Conservation (phyloP, 1,140 invertebrate genomes). For the Venustaconcha ellipsiformis region DNA sequence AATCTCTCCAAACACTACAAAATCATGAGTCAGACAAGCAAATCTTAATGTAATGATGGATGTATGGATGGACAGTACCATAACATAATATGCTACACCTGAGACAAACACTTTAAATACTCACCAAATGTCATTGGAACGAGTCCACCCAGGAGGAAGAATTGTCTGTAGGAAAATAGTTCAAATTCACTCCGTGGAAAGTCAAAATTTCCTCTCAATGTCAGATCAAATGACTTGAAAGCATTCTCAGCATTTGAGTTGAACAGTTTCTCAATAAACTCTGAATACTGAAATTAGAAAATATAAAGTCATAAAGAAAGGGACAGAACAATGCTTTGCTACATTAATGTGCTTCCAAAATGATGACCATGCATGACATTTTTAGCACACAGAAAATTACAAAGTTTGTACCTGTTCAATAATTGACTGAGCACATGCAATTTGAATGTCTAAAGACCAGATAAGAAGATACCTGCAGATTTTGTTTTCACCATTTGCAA, state of each 20-base stretch:
- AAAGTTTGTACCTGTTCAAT: too few relatives aligned
- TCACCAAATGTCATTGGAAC: conserved; percentile 44
- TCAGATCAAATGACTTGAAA: conserved; percentile 46
- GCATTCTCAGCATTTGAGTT: conserved; percentile 19
- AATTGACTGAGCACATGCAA: too few relatives aligned
- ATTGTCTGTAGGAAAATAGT: conserved; percentile 31
- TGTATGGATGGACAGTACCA: neutral
- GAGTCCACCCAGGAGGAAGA: conserved; percentile 39
- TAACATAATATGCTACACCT: too few relatives aligned
- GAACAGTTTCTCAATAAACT: conserved; percentile 40
- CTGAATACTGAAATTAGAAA: conserved; percentile 43
- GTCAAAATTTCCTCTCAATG: conserved; percentile 41
- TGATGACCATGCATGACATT: too few relatives aligned
- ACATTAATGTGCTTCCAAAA: too few relatives aligned
- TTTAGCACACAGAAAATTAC: too few relatives aligned
- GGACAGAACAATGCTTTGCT: too few relatives aligned
- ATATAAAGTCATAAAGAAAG: too few relatives aligned
- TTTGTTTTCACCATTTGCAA: too few relatives aligned
- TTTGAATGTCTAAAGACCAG: too few relatives aligned
- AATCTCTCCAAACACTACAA: neutral
- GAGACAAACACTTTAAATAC: conserved; percentile 1
- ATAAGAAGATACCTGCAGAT: too few relatives aligned
- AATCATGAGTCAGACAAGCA: neutral
- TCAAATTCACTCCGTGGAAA: conserved; percentile 26
- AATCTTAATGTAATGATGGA: neutral